Base-by-base conservation (phyloP, 1,140 invertebrate genomes). In the Trichonephila inaurata region DNA sequence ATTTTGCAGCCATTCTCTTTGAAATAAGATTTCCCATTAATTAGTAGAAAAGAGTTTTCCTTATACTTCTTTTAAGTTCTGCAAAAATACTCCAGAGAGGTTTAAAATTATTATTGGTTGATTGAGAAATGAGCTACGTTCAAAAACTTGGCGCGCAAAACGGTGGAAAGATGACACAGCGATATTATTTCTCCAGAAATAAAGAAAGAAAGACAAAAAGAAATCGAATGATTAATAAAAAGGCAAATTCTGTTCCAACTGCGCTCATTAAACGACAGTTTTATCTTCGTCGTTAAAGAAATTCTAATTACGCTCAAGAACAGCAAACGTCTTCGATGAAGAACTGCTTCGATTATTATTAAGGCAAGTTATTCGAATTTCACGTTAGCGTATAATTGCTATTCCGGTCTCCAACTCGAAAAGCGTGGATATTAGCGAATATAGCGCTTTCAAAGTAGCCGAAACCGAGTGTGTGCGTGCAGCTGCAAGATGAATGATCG, bases 401-500 rank as follows among this genome's bases (percentile, higher is more conserved):
- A 33, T 85, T 40, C 24, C 82, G 12, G 44, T 24, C 28, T 24
- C 82, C 60, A n/a, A 14, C 51, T 58, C n/a, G 82, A 5, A 58
- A 60, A 8, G 24, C n/a, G 24, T 58, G 44, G 82, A 58, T 85
- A 85, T 85, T 85, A 51, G 82, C 51, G n/a, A 58, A 85, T 60
- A 24, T 60, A 33, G 58, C 6, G 28, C 24, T 19, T 62, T 62
- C 61, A 62, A 87, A 64, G 58, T 64, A 40, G 60, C 82, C 44
- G n/a, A 85, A 44, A n/a, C 60, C 10, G n/a, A 60, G 19, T 18
- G 85, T 33, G 14, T 87, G 28, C 85, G 60, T 64, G 33, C 85
- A 40, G 10, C 21, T n/a, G 24, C 85, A 58, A 69, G 61, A 91
- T 62, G 89, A 91, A 82, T 91, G 77, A 81, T 82, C 69, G 69